Evolutionary conservation across 2,888 invertebrate genomes (phyloP), one percentile per base, ranked within the genome.

Genomic region (Agrochola lychnidis): DNA sequence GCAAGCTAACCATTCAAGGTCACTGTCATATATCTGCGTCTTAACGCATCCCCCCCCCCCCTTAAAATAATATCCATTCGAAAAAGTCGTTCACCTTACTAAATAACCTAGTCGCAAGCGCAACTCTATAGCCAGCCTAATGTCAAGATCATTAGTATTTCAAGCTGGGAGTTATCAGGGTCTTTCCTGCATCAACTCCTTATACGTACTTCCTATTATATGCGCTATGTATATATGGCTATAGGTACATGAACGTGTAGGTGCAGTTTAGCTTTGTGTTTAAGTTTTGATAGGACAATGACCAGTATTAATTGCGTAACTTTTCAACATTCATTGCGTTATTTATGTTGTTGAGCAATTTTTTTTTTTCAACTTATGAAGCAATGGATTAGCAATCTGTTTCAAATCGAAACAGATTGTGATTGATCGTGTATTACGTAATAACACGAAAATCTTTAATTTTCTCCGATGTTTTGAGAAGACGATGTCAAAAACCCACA

Each of bases 181-280:
- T 78, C 71, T 57, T 87, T 87, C 87, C 87, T 88, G 85, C 83
- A 82, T 78, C 78, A 70, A 67, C 42, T 0, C 87, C 87, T 0
- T 85, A 74, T 82, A 73, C 2, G 87, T 76, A 79, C 78, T 87
- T 89, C 87, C 87, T 87, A 82, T 75, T 70, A 56, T 57, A 64
- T 67, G 30, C 64, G 64, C 36, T 71, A 72, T 73, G n/a, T 45
- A 45, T 62, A 72, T 71, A 66, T 77, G 36, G 73, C 4, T 14
- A n/a, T 56, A 42, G 70, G 64, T 76, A 67, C 53, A 61, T 40
- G 64, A 56, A 62, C 40, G 70, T 75, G 64, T 78, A 30, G 69
- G 40, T 78, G 77, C 79, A 67, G 61, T 74, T 73, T 25, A 62
- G 56, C 22, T 68, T 78, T 56, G 48, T 70, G 25, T 40, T 25